Conservation (phyloP, 2,113 vertebrate species). For the Platycercus adscitus region DNA sequence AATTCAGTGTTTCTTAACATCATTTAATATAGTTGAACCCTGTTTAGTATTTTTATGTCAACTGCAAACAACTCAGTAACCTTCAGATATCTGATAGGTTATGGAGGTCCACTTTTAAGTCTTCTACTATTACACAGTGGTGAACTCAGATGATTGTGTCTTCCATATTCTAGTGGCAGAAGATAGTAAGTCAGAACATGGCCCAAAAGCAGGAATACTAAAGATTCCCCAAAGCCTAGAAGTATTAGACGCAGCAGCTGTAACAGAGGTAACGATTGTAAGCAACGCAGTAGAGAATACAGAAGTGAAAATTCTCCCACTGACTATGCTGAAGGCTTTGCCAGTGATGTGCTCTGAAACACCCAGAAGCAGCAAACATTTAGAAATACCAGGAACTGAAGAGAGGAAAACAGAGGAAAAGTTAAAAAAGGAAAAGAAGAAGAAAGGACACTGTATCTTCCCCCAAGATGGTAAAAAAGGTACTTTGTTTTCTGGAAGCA, state of each 20-base stretch:
- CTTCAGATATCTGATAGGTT: neutral
- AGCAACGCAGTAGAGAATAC: neutral
- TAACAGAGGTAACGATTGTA: constrained; percentile 6
- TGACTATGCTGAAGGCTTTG: constrained; percentile 41
- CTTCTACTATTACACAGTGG: neutral
- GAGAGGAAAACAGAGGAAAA: neutral
- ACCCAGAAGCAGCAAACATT: neutral
- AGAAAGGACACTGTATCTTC: neutral
- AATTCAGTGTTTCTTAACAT: neutral
- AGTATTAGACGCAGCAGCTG: constrained; percentile 12
- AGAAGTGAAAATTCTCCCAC: neutral
- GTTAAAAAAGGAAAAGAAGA: constrained; percentile 15
- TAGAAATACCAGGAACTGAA: neutral
- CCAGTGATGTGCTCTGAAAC: neutral
- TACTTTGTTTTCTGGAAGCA: neutral
- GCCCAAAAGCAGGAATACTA: neutral
- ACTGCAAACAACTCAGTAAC: neutral
- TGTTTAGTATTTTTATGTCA: neutral
- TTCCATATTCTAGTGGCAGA: neutral
- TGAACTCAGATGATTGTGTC: neutral
- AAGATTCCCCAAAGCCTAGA: neutral
- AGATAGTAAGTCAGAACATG: neutral
- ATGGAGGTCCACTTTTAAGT: neutral
- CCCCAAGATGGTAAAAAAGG: constrained; percentile 36
- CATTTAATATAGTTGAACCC: neutral